Conservation (phyloP, 2,888 invertebrate species). For the Drosophila engyochracea region DNA sequence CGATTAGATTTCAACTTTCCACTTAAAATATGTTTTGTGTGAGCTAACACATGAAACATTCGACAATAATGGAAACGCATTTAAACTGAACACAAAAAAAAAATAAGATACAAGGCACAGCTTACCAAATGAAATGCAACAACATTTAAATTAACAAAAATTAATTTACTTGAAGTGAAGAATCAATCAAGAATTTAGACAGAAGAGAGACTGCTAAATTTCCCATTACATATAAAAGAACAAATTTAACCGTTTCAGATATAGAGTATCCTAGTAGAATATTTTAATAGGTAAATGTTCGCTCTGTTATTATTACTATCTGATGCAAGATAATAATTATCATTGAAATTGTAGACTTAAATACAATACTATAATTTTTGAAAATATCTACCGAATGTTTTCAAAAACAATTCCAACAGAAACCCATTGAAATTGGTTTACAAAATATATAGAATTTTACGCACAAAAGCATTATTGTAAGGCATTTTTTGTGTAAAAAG, state of each 20-base stretch:
- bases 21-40: slow-evolving; percentile 6
- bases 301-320: not conserved
- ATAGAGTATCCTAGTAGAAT: not conserved
- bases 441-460: not conserved
- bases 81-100: slow-evolving; percentile 48
- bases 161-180: not conserved
- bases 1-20: slow-evolving; percentile 16
- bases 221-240: not conserved
- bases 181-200: not conserved
- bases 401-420: not conserved
- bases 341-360: not conserved
- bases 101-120: slow-evolving; percentile 22
- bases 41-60: slow-evolving; percentile 54
- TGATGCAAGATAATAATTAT: not conserved
- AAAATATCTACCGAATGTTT: not conserved
- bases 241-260: not conserved
- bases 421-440: not conserved
- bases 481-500: not conserved
- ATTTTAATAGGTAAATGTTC: not conserved
- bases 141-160: not conserved
- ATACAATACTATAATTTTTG: not conserved
- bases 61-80: slow-evolving; percentile 41
- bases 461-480: not conserved
- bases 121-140: not conserved
- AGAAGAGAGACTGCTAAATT: not conserved